Base-by-base conservation (phyloP, 2,888 invertebrate species). In the Tetramorium bicarinatum region DNA sequence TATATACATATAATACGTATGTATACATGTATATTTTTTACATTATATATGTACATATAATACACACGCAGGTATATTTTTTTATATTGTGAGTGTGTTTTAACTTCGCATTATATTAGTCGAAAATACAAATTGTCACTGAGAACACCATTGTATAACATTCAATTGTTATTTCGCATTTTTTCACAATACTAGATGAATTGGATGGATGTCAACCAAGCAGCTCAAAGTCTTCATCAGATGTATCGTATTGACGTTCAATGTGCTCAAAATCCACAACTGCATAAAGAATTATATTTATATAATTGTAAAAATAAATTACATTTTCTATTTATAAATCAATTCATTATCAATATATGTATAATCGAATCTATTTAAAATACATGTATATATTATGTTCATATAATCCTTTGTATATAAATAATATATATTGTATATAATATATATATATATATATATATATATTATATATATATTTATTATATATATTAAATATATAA, bases 221-320 rank as follows among this genome's bases (percentile, higher is more conserved):
- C 92, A 98, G 96, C 95, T 98, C 98, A 94, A 97, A 98, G 93
- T 98, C 98, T 89, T 97, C 97, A 92, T 98, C 98, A 3, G 98
- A 98, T 91, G 97, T 97, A 92, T 97, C 97, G 90, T 96, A 96
- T 87, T 96, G 96, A 92, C 96, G 95, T 86, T 96, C 96, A 66
- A 96, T 95, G 85, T 96, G 95, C 94, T 96, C 96, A 90, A 96
- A 96, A 94, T 96, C 96, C 96, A 96, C 85, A 96, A 96, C 94
- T 95, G 86, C 61, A 92, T 93, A 88, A 89, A 87, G 13, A 56
- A 79, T 59, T 44, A 77, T 29, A 54, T 69, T 59, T 56, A 47
- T 44, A 13, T 75, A 47, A 69, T 44, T 38, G n/a, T 74, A n/a
- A 11, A 64, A 61, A 59, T 47, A 61, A 44, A 29, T 66, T 25